phyloP scores from a whole-genome alignment of 1,140 invertebrate genomes.

The Drosophila fuyamai region DNA sequence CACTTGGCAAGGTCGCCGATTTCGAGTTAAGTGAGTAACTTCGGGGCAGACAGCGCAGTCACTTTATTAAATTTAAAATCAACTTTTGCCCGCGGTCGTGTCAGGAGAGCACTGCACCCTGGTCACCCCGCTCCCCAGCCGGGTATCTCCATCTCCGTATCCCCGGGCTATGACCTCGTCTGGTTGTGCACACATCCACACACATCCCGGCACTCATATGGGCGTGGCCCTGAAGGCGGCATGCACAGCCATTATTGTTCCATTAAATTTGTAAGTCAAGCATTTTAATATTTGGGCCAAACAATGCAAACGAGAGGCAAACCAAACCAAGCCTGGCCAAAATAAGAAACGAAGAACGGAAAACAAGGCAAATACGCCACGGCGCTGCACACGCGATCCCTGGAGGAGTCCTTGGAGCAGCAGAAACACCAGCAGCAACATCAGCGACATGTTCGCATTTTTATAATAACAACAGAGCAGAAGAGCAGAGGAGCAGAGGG shows the following conservation, averaged over 20 bases:
- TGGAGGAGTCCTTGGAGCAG: conserved; percentile 41
- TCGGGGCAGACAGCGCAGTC: conserved; percentile 39
- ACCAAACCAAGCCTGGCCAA: conserved; percentile 42
- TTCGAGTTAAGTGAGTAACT: conserved; percentile 15
- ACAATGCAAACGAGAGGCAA: conserved; percentile 81
- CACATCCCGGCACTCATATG: conserved; percentile 14
- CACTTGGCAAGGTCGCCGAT: conserved; percentile 46
- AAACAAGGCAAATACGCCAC: conserved; percentile 53
- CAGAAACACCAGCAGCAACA: conserved; percentile 13
- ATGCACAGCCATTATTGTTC: conserved; percentile 80
- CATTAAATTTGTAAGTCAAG: conserved; percentile 84
- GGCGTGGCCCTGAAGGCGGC: conserved; percentile 48
- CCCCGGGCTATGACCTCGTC: conserved; percentile 44
- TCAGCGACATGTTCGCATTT: conserved; percentile 53
- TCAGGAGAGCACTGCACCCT: conserved; percentile 26
- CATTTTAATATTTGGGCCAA: conserved; percentile 83
- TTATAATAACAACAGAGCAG: conserved; percentile 54
- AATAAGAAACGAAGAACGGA: conserved; percentile 35
- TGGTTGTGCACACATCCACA: conserved; percentile 41
- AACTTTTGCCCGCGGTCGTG: conserved; percentile 56
- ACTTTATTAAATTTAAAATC: conserved; percentile 82
- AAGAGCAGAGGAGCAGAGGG: conserved; percentile 35
- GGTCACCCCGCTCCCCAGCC: conserved; percentile 2
- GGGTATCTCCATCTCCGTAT: conserved; percentile 23
- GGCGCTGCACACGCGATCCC: conserved; percentile 57